Conservation (phyloP, 2,888 invertebrate species). For the Agonopterix subpropinquella region DNA sequence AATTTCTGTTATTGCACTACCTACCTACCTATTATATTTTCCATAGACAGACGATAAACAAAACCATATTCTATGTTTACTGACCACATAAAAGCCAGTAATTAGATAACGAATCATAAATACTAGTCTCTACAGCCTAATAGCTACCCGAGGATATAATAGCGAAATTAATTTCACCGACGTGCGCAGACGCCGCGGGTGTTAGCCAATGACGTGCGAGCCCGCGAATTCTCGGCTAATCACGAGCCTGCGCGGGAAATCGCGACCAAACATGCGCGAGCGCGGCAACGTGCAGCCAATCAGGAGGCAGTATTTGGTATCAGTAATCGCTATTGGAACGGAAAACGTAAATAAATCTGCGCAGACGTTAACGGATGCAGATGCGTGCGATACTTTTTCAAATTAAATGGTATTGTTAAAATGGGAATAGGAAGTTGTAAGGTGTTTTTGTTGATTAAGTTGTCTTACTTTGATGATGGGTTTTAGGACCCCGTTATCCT, state of each 20-base stretch:
- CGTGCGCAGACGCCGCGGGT: constrained; percentile 17
- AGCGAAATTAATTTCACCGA: constrained; percentile 22
- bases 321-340: constrained; percentile 18
- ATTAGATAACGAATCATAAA: constrained; percentile 26
- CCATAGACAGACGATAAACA: constrained; percentile 3
- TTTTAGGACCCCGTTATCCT: too few relatives aligned
- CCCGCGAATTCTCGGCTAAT: constrained; percentile 17
- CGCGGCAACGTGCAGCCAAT: constrained; percentile 17
- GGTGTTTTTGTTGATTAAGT: neutral
- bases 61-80: constrained; percentile 13
- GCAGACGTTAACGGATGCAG: constrained; percentile 18
- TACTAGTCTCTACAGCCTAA: constrained; percentile 15
- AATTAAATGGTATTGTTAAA: neutral
- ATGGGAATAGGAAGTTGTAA: neutral
- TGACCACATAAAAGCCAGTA: constrained; percentile 16
- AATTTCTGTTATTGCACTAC: too few relatives aligned
- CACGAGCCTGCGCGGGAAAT: constrained; percentile 6
- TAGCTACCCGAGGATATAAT: constrained; percentile 15
- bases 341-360: constrained; percentile 26
- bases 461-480: constrained; percentile 9
- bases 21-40: too few relatives aligned
- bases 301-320: constrained; percentile 7
- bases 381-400: constrained; percentile 3
- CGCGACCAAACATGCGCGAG: constrained; percentile 19
- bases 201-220: constrained; percentile 18